Evolutionary conservation across 2,888 invertebrate species (phyloP), one percentile per base, ranked within the genome.

Genomic region (Coleophora flavipennella): DNA sequence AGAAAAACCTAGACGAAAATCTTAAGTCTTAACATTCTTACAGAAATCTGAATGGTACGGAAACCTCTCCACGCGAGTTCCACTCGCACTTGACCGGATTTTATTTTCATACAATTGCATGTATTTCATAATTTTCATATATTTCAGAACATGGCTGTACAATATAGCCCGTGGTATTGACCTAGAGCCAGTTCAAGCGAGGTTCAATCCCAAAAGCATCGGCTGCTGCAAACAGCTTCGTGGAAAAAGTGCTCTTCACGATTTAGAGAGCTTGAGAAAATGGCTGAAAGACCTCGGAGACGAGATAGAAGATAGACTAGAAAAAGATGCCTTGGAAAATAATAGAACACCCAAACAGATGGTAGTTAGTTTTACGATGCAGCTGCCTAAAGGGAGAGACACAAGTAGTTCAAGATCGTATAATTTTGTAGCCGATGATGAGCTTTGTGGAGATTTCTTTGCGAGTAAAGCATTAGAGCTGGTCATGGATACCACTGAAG

Each of bases 221-320:
- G 98, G 97, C 0, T 97, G 97, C 59, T 94, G 96, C 66, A 99
- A 99, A 77, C 94, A 94, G 61, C 97, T 99, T 68, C 90, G 91
- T 2, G 98, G 96, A 0, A 90, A 88, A 58, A 88, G 88, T 50
- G 91, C 93, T 8, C 87, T 97, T 4, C 71, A 77, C 0, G 89
- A 89, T 12, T 65, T 88, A 28, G 88, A 90, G 25, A 88, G 89
- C 41, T 84, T 95, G 13, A 83, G 86, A 37, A 91, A 92, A 62
- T 97, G 97, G 97, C 75, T 96, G 0, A 81, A 81, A 34, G 94
- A 95, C 59, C 76, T 98, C 10, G 87, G 92, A 0, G 88, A 87
- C 36, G 97, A 98, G 85, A 89, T 98, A 34, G 88, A 89, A 13
- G 95, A 96, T 59, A 87, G 97, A 39, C 72, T 97, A 14, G 88